Evolutionary conservation across 2,113 vertebrate genomes (phyloP).

Genomic region (Myrmecophaga tridactyla): DNA sequence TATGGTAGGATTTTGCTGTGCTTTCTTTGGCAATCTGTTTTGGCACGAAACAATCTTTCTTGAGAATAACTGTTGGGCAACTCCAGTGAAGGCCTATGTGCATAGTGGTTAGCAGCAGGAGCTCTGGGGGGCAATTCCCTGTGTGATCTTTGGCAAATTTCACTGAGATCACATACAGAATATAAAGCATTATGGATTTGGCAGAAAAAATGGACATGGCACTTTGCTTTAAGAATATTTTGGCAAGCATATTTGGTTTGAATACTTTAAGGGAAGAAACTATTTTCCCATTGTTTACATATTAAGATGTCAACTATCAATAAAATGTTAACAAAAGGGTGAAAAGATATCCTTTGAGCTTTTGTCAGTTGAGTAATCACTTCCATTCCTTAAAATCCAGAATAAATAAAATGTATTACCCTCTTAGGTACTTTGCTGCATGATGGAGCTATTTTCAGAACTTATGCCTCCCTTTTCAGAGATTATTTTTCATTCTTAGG

Average conservation of each 20-base stretch:
- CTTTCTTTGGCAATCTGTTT: neutral
- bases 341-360: neutral
- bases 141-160: neutral
- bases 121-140: neutral
- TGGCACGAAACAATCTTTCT: neutral
- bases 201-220: neutral
- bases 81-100: neutral
- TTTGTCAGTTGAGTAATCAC: neutral
- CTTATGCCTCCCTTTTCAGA: neutral
- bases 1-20: neutral
- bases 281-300: neutral
- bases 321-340: slow-evolving; percentile 1
- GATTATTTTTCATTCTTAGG: slow-evolving; percentile 16
- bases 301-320: neutral
- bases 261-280: slow-evolving; percentile 26
- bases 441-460: neutral
- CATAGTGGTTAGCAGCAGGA: neutral
- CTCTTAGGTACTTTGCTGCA: neutral
- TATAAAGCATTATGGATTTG: neutral
- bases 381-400: slow-evolving; percentile 18
- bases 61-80: neutral
- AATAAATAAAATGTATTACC: neutral
- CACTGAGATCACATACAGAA: slow-evolving; percentile 11
- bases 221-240: slow-evolving; percentile 49
- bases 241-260: slow-evolving; percentile 6